These are phyloP conservation scores for Isichthys henryi DNA, from an alignment of 2,113 vertebrate genomes.

Conservation along the genomic window DNA sequence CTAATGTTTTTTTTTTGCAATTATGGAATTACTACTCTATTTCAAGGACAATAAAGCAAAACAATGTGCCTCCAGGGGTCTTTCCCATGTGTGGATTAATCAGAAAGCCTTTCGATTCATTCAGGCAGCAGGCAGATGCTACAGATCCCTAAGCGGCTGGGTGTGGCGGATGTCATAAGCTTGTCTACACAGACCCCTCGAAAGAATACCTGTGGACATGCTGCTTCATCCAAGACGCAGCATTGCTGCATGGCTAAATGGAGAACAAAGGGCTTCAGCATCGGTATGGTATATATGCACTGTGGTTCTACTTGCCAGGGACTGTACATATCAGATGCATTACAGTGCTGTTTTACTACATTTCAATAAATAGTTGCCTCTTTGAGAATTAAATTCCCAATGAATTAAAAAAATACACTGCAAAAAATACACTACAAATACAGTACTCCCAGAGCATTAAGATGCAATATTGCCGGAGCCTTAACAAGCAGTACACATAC, in stretches of 20 bases:
- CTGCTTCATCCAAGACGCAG: background rate
- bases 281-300: background rate
- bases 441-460: background rate
- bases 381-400: background rate
- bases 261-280: background rate
- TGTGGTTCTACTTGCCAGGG: background rate
- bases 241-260: background rate
- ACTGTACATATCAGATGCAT: background rate
- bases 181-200: background rate
- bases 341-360: background rate
- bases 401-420: background rate
- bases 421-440: background rate
- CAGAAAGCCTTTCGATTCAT: background rate
- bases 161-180: background rate
- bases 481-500: background rate
- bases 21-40: background rate
- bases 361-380: background rate
- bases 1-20: background rate
- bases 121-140: background rate
- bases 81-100: conserved; percentile 24
- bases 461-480: background rate
- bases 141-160: background rate
- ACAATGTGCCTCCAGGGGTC: conserved; percentile 18
- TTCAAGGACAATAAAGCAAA: conserved; percentile 9
- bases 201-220: background rate